Evolutionary conservation across 2,113 vertebrate genomes (phyloP).

Genomic region (Prunella fulvescens): DNA sequence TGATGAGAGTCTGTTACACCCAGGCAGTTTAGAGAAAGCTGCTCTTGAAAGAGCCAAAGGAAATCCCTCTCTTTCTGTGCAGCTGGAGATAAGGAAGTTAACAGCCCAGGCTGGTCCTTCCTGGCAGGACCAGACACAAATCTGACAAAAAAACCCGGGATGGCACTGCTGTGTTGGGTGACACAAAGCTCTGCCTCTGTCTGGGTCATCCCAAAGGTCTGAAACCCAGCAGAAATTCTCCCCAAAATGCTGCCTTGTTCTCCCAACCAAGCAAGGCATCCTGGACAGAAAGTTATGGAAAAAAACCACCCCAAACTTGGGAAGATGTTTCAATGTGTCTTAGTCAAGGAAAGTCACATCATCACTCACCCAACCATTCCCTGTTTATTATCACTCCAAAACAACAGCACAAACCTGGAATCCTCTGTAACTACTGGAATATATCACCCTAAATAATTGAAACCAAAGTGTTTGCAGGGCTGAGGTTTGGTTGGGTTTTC

Average conservation of each 20-base stretch:
- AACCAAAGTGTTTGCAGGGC: not conserved
- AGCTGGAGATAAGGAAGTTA: constrained; percentile 2
- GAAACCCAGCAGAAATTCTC: not conserved
- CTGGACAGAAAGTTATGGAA: not conserved
- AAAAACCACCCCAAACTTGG: not conserved
- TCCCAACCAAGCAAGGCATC: not conserved
- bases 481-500: not conserved
- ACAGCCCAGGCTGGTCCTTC: not conserved
- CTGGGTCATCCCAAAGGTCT: not conserved
- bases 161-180: not conserved
- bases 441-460: fast-evolving
- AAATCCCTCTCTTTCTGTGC: constrained; percentile 14
- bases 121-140: not conserved
- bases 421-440: fast-evolving
- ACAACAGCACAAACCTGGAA: not conserved
- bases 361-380: not conserved
- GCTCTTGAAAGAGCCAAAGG: constrained; percentile 1
- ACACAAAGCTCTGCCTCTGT: not conserved
- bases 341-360: fast-evolving
- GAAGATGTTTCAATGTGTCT: fast-evolving
- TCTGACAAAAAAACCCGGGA: not conserved
- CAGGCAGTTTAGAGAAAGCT: constrained; percentile 26
- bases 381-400: not conserved
- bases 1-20: constrained; percentile 40
- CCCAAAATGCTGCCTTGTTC: not conserved